Evolutionary conservation across 2,113 vertebrate species (phyloP).

Genomic region (Empidonax traillii): DNA sequence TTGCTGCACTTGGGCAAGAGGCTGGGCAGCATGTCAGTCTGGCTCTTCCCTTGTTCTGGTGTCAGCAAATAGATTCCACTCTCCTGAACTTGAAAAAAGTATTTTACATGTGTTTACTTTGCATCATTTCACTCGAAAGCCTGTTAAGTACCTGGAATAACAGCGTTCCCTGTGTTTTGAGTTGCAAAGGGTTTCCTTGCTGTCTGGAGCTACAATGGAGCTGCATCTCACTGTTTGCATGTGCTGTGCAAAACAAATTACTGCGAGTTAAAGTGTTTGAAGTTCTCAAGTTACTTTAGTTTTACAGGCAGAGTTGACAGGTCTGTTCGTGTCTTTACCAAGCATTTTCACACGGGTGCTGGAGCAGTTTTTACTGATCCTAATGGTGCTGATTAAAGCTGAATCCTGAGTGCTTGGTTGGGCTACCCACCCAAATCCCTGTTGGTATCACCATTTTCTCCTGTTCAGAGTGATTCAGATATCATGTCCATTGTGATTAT

Average conservation of each 20-base stretch:
- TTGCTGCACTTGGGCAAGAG: background rate
- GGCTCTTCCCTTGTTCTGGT: background rate
- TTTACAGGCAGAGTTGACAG: background rate
- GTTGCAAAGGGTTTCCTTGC: background rate
- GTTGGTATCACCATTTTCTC: rapidly evolving
- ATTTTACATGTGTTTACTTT: background rate
- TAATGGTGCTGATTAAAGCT: background rate
- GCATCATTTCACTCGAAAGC: background rate
- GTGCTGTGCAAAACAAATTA: background rate
- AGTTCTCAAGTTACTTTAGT: background rate
- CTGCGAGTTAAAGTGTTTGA: background rate
- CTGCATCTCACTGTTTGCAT: background rate
- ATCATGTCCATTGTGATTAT: background rate
- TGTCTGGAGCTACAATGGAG: background rate
- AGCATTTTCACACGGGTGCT: background rate
- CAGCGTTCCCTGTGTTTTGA: background rate
- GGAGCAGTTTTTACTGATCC: background rate
- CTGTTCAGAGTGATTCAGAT: background rate
- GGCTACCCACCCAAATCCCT: background rate
- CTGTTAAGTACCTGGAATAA: background rate
- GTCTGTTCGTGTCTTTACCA: background rate
- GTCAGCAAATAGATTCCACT: conserved; percentile 11
- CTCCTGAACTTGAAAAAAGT: background rate
- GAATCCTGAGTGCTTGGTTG: background rate
- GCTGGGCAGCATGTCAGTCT: background rate